phyloP scores from a whole-genome alignment of 2,888 invertebrate species.

The Orchesella flavescens region DNA sequence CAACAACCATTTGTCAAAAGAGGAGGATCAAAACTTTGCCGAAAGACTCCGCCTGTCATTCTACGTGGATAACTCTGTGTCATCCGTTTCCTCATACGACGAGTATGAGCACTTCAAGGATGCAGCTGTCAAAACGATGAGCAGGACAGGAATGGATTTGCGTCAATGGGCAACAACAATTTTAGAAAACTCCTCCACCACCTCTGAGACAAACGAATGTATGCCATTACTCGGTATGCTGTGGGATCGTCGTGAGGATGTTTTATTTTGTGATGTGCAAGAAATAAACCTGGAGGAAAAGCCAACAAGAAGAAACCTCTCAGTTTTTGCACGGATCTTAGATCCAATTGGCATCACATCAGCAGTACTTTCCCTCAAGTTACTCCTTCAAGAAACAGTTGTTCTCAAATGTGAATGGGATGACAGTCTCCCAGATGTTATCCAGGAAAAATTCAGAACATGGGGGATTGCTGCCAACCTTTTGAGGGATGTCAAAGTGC shows the following conservation, averaged over 20 bases:
- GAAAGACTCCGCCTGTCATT: background rate
- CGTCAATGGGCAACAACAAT: conserved; percentile 8
- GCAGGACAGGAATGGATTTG: background rate
- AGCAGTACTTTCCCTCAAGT: conserved; percentile 13
- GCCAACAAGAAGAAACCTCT: conserved; percentile 29
- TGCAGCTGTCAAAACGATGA: background rate
- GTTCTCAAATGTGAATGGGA: conserved; percentile 54
- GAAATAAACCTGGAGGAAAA: background rate
- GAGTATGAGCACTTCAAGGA: conserved; percentile 9
- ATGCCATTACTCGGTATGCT: background rate
- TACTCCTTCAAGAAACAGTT: conserved; percentile 63
- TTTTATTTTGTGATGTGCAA: background rate
- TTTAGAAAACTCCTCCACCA: no score
- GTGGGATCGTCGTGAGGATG: background rate
- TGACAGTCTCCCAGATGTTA: conserved; percentile 37
- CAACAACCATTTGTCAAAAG: background rate
- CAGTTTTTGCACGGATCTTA: background rate
- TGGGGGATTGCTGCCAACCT: conserved; percentile 64
- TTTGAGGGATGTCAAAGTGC: conserved; percentile 67
- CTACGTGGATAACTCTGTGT: conserved; percentile 19
- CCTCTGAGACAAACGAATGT: no score
- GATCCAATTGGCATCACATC: conserved; percentile 31
- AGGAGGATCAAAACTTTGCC: background rate
- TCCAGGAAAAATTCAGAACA: conserved; percentile 48
- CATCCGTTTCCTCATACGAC: background rate